Evolutionary conservation across 2,797 vertebrate genomes (phyloP), one percentile per base, ranked within the genome.

Genomic region (Taenioides sp.): DNA sequence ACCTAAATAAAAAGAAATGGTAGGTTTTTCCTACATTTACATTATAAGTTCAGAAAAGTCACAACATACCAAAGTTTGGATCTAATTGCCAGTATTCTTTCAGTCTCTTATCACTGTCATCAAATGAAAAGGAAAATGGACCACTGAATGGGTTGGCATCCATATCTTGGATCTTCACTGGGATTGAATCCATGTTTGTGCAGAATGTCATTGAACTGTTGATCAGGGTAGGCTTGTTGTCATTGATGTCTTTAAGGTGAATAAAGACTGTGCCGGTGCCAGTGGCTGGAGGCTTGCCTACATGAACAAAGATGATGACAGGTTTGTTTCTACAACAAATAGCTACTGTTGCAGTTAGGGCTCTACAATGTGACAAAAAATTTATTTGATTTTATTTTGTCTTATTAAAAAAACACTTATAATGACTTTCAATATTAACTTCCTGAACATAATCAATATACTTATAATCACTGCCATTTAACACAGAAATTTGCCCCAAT

Each of bases 221-320:
- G 2, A 18, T 52, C 74, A 96, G 85, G 0, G 1, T 0, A 0
- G 95, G 96, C 1, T 0, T 23, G 1, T 93, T 89, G 85, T 96
- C 95, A 20, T 93, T 95, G 64, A 91, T 0, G 52, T 96, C 95
- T 0, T 68, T 65, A 11, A 96, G 69, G 77, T 94, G 78, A 64
- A 97, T 50, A 14, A 66, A 18, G 40, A 96, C 11, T 3, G 92
- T 95, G 47, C 88, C 85, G 0, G 93, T 94, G 0, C 90, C 91
- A 0, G 94, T 95, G 68, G 75, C 86, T 0, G 87, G 90, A n/a
- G 94, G 96, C 2, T 87, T 1, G 57, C 93, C 96, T 96, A 31
- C 9, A 52, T 65, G 9, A 12, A 65, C 16, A 66, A 12, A 12
- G 12, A 34, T 22, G 43, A 16, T 47, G 43, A n/a, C 6, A n/a